phyloP scores from a whole-genome alignment of 2,888 invertebrate species.

The Archaeoteleia sp. region DNA sequence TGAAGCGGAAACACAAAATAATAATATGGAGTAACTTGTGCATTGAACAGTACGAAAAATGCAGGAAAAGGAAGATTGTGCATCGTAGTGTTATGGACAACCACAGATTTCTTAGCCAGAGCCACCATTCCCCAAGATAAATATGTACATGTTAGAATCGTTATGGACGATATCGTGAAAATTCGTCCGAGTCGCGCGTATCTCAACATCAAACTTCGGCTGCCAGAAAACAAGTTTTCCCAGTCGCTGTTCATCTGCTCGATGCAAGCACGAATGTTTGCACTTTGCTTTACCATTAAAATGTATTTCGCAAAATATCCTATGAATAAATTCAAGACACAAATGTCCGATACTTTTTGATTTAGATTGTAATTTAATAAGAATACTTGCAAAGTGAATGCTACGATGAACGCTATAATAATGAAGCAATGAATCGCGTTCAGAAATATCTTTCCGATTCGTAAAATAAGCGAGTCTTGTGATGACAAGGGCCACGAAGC shows the following conservation, averaged over 20 bases:
- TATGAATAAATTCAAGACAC: background rate
- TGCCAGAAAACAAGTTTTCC: background rate
- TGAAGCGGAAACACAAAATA: conserved; percentile 5
- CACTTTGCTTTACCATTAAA: background rate
- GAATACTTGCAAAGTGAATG: conserved; percentile 1
- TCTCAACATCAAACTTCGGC: background rate
- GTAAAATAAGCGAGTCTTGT: background rate
- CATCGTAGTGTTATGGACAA: background rate
- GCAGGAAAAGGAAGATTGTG: conserved; percentile 3
- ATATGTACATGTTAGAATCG: background rate
- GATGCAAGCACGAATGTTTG: background rate
- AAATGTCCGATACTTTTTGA: conserved; percentile 9
- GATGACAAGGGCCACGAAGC: conserved; percentile 5
- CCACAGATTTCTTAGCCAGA: background rate
- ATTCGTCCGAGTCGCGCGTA: background rate
- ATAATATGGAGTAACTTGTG: background rate
- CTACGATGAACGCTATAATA: background rate
- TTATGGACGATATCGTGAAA: background rate
- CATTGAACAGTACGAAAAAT: conserved; percentile 1
- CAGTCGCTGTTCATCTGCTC: conserved; percentile 7
- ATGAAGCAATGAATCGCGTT: conserved; percentile 6
- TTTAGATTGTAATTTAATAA: conserved; percentile 2
- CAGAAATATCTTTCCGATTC: background rate
- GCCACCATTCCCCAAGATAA: conserved; percentile 2
- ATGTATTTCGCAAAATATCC: conserved; percentile 2